Conservation (phyloP, 1,140 invertebrate genomes). For the Gonioctena quinquepunctata region DNA sequence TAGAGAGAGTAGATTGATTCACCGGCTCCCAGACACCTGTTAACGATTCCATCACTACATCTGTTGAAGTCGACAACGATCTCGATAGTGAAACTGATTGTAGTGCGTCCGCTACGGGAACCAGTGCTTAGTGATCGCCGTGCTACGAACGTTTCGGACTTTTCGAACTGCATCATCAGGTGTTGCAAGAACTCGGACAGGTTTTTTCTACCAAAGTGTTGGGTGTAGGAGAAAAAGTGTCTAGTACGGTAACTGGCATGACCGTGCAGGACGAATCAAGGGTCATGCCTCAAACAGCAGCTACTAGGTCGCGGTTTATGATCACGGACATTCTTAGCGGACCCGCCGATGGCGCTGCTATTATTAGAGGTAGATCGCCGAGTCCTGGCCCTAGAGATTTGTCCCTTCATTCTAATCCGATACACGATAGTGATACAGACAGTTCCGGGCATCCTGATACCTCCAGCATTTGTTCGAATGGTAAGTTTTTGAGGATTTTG, state of each 20-base stretch:
- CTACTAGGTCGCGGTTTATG: conserved; percentile 74
- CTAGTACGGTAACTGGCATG: conserved; percentile 54
- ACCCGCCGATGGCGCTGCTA: conserved; percentile 39
- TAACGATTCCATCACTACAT: conserved; percentile 3
- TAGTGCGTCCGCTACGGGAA: background rate
- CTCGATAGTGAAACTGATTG: background rate
- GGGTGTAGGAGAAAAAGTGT: conserved; percentile 48
- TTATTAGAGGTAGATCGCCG: conserved; percentile 47
- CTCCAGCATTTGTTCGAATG: conserved; percentile 54
- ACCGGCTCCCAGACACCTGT: conserved; percentile 15
- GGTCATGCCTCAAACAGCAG: conserved; percentile 54
- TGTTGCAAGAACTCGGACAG: background rate
- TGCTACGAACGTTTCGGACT: background rate
- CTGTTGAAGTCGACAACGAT: background rate
- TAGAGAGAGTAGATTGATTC: conserved; percentile 14
- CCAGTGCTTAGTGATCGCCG: background rate
- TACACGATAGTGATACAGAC: conserved; percentile 54
- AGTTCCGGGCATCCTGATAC: conserved; percentile 55
- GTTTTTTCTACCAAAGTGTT: conserved; percentile 43
- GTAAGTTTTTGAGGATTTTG: conserved; percentile 47
- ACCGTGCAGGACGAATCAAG: conserved; percentile 55
- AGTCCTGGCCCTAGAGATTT: conserved; percentile 55
- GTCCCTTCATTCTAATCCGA: conserved; percentile 48
- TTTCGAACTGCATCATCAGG: background rate
- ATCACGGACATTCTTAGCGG: conserved; percentile 75